Evolutionary conservation across 2,888 invertebrate species (phyloP).

Genomic region (Cephonodes hylas): DNA sequence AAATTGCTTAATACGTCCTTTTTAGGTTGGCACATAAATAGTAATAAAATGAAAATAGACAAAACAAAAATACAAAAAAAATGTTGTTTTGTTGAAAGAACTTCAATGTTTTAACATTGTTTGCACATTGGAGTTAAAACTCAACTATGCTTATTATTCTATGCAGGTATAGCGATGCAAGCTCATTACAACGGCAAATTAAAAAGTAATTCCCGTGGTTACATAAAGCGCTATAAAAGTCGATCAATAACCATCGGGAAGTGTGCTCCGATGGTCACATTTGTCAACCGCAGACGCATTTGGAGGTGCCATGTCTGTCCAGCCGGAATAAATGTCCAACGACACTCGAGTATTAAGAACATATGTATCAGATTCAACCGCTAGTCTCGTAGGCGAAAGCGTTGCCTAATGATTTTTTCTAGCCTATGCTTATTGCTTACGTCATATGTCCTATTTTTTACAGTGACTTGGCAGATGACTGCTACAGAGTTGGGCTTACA

Average conservation of each 20-base stretch:
- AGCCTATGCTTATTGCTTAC: background rate
- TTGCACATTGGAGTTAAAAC: no score
- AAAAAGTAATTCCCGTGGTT: conserved; percentile 1
- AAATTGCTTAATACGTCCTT: no score
- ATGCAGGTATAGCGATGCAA: background rate
- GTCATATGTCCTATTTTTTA: background rate
- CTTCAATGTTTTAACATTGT: no score
- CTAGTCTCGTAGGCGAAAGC: background rate
- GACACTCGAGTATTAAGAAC: conserved; percentile 20
- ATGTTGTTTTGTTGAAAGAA: no score
- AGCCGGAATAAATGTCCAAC: conserved; percentile 27
- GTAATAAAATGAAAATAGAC: no score
- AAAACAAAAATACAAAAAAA: no score
- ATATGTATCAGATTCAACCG: background rate
- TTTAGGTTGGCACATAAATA: no score
- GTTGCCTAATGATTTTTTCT: background rate
- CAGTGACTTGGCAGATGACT: background rate
- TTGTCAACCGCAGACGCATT: conserved; percentile 25
- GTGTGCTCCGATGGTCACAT: conserved; percentile 33
- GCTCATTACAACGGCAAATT: background rate
- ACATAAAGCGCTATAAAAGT: conserved; percentile 15
- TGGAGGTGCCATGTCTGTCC: conserved; percentile 25
- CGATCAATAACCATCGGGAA: conserved; percentile 32
- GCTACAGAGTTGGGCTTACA: background rate
- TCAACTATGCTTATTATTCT: no score